Conservation (phyloP, 1,140 invertebrate genomes). For the Cotesia chilonis region DNA sequence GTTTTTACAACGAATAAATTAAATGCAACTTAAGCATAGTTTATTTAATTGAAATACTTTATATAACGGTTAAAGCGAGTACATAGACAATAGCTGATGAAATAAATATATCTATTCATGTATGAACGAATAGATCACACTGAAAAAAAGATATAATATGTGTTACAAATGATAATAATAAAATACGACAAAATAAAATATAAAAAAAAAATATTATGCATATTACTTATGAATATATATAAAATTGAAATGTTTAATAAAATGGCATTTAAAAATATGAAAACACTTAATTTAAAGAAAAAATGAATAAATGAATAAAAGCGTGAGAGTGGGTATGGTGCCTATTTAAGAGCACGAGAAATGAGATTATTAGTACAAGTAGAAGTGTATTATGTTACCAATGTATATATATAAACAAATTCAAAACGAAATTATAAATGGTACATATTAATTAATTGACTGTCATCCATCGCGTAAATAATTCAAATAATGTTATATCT, state of each 20-base stretch:
- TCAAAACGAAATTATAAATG: neutral
- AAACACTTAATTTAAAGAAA: neutral
- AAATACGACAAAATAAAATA: neutral
- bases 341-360: constrained; percentile 7
- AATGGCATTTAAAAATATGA: constrained; percentile 11
- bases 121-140: neutral
- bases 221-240: neutral
- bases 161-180: constrained; percentile 1
- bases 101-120: neutral
- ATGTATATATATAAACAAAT: constrained; percentile 7
- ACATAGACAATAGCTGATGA: constrained; percentile 8
- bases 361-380: neutral
- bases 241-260: neutral
- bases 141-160: constrained; percentile 1
- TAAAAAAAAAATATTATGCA: neutral
- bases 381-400: constrained; percentile 4
- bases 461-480: neutral
- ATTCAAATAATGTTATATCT: neutral
- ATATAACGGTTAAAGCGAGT: neutral
- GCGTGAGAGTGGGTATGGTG: constrained; percentile 4
- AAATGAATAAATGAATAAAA: neutral
- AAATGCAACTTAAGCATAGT: neutral
- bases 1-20: constrained; percentile 15
- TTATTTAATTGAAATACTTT: constrained; percentile 4
- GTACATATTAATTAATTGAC: neutral